phyloP scores from a whole-genome alignment of 2,797 vertebrate species.

The Tragopan temminckii region DNA sequence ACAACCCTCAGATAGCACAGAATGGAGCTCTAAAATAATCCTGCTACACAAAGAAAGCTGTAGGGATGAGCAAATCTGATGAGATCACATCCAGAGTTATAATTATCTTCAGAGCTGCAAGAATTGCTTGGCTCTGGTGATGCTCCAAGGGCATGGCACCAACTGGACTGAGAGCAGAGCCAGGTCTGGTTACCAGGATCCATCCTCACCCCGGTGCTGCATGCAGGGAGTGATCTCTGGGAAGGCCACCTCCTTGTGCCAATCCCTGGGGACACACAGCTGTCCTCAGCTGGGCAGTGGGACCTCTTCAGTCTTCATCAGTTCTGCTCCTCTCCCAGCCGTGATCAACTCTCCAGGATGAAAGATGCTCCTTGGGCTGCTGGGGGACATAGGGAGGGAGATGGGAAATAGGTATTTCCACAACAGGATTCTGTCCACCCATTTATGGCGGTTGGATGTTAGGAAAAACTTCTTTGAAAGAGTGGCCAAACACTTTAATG shows the following conservation, averaged over 20 bases:
- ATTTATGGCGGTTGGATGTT: background rate
- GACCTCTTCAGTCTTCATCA: background rate
- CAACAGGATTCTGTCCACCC: background rate
- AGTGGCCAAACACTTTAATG: too few relatives aligned
- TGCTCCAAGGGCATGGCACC: background rate
- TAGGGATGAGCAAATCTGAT: background rate
- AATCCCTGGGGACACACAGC: background rate
- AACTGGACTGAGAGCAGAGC: background rate
- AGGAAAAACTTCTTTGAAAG: too few relatives aligned
- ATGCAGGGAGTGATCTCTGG: fast-evolving
- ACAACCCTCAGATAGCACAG: background rate
- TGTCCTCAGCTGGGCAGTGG: background rate
- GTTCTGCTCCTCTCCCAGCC: background rate
- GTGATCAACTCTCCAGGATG: background rate
- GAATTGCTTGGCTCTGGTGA: background rate
- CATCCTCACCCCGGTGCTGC: background rate
- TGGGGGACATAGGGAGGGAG: too few relatives aligned
- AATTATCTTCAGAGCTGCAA: background rate
- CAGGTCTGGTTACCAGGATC: fast-evolving
- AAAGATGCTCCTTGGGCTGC: background rate
- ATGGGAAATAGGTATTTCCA: background rate
- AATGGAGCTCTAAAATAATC: background rate
- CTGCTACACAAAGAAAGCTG: background rate
- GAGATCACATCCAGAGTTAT: background rate
- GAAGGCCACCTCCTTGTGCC: background rate